Conservation (phyloP, 2,113 vertebrate genomes). For the Varanus komodoensis region DNA sequence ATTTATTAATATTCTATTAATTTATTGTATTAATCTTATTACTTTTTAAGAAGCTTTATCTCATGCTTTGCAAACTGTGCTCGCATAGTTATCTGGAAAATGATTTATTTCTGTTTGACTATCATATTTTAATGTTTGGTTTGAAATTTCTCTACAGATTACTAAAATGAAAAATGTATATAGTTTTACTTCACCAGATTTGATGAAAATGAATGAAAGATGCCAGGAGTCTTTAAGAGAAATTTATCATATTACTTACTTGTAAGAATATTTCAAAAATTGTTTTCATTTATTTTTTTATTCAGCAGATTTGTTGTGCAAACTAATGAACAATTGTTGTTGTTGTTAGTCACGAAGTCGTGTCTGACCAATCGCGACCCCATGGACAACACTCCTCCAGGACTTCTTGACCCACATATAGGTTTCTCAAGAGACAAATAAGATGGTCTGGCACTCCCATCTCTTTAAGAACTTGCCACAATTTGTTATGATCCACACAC, state of each 20-base stretch:
- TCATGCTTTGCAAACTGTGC: rapidly evolving
- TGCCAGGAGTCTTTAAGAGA: slow-evolving; percentile 94
- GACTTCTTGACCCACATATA: too few species aligned
- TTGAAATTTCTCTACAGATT: slow-evolving; percentile 78
- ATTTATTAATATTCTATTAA: neutral
- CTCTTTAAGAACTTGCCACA: too few species aligned
- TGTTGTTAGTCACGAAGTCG: too few species aligned
- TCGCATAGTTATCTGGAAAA: slow-evolving; percentile 19
- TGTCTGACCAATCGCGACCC: too few species aligned
- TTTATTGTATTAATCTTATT: neutral
- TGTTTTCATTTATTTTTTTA: slow-evolving; percentile 38
- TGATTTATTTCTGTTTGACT: slow-evolving; percentile 39
- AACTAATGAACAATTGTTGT: neutral
- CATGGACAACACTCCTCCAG: too few species aligned
- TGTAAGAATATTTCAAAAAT: slow-evolving; percentile 82
- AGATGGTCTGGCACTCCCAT: too few species aligned
- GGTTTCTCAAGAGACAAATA: too few species aligned
- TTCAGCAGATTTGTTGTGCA: slow-evolving; percentile 49
- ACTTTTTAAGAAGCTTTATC: slow-evolving; percentile 13
- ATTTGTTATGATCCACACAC: too few species aligned
- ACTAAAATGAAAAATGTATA: slow-evolving; percentile 91
- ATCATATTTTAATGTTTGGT: slow-evolving; percentile 38
- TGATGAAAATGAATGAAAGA: slow-evolving; percentile 98
- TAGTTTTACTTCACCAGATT: slow-evolving; percentile 90
- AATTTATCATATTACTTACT: slow-evolving; percentile 97